A percentile compares a stretch with the other conserved stretches of the same genome.
Evolutionary conservation across 2,797 vertebrate genomes (phyloP).

Genomic region (Chiloscyllium punctatum): DNA sequence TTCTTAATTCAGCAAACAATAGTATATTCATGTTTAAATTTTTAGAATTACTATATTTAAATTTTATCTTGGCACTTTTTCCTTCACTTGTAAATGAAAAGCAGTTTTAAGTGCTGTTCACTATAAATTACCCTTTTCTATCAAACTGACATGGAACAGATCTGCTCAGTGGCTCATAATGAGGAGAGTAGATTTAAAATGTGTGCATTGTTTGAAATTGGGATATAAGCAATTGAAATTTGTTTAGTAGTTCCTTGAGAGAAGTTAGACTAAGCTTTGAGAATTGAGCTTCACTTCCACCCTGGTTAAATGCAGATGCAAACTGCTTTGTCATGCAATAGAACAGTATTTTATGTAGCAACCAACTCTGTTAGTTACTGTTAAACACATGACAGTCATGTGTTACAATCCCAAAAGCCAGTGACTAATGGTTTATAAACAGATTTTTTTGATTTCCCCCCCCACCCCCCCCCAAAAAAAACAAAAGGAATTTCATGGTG

Average conservation of each 20-base stretch:
- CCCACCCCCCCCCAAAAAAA: no score
- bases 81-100: not conserved
- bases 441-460: not conserved
- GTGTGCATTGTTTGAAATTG: not conserved
- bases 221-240: not conserved
- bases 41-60: not conserved
- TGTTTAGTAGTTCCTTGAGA: not conserved
- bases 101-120: not conserved
- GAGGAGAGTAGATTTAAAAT: not conserved
- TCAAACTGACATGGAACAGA: not conserved
- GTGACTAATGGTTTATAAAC: not conserved
- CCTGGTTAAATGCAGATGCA: not conserved
- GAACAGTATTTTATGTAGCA: not conserved
- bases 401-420: not conserved
- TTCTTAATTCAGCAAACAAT: not conserved
- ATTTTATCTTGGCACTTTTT: not conserved
- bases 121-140: not conserved
- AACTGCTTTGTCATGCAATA: not conserved
- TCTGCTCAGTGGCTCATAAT: not conserved
- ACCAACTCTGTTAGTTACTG: not conserved
- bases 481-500: not conserved
- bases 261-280: not conserved
- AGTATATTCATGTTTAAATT: not conserved
- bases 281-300: not conserved
- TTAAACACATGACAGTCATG: not conserved